Conservation (phyloP, 35 echinoderm and acorn worm genomes). For the Heliocidaris tuberculata region DNA sequence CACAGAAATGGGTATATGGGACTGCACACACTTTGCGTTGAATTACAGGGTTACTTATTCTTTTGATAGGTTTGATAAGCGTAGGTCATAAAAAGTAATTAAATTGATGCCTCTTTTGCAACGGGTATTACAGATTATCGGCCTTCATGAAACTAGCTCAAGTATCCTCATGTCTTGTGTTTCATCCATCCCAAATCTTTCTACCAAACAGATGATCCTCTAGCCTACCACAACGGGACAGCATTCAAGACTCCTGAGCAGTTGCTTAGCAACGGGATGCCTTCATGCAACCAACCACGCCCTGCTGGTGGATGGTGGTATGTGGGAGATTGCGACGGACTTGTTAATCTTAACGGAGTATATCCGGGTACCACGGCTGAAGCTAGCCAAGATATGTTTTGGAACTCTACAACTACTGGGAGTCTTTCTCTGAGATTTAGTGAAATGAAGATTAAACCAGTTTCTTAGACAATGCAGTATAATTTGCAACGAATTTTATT, state of each 20-base stretch:
- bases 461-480: background rate
- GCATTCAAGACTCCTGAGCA: background rate
- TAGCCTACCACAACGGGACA: background rate
- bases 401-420: background rate
- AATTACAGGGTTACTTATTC: no score
- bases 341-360: background rate
- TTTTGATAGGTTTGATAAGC: no score
- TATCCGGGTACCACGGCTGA: background rate
- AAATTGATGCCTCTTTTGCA: no score
- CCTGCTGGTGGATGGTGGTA: background rate
- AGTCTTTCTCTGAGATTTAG: background rate
- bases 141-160: no score
- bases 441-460: background rate
- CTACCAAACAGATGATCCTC: background rate
- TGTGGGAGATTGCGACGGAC: background rate
- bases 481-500: background rate
- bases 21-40: no score
- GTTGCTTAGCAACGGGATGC: background rate
- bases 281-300: background rate
- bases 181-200: background rate
- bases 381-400: background rate
- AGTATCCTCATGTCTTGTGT: background rate
- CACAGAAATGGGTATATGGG: no score
- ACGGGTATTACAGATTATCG: no score
- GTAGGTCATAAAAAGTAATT: no score